Conservation (phyloP, 1,140 invertebrate genomes). For the Trissolcus basalis region DNA sequence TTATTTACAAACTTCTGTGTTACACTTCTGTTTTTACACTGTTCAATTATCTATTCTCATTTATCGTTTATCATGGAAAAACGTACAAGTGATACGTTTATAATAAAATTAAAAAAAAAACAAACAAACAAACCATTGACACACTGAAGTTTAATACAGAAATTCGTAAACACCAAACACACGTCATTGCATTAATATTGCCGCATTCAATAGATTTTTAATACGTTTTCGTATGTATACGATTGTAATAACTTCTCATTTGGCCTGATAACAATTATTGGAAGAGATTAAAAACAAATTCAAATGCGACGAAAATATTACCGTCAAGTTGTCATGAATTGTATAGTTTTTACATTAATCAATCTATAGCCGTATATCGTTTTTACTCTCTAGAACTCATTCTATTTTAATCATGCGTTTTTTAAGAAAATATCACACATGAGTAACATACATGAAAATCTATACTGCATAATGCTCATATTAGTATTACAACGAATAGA, state of each 20-base stretch:
- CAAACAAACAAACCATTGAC: constrained; percentile 1
- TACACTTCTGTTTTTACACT: too few species aligned
- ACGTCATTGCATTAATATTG: constrained; percentile 10
- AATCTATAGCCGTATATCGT: constrained; percentile 66
- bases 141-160: constrained; percentile 14
- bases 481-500: constrained; percentile 75
- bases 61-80: not conserved
- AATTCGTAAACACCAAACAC: constrained; percentile 25
- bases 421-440: constrained; percentile 66
- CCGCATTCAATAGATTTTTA: constrained; percentile 34
- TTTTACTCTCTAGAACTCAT: constrained; percentile 66
- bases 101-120: constrained; percentile 32
- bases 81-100: constrained; percentile 25
- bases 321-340: constrained; percentile 61
- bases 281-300: constrained; percentile 38
- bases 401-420: constrained; percentile 69
- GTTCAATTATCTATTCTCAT: not conserved
- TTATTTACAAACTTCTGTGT: too few species aligned
- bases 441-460: constrained; percentile 67
- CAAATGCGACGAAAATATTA: constrained; percentile 19
- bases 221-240: constrained; percentile 26
- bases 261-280: constrained; percentile 55
- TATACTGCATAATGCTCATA: constrained; percentile 74
- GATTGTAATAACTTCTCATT: not conserved
- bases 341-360: constrained; percentile 70